Base-by-base conservation (phyloP, 2,888 invertebrate genomes). In the Eilema griseolum region DNA sequence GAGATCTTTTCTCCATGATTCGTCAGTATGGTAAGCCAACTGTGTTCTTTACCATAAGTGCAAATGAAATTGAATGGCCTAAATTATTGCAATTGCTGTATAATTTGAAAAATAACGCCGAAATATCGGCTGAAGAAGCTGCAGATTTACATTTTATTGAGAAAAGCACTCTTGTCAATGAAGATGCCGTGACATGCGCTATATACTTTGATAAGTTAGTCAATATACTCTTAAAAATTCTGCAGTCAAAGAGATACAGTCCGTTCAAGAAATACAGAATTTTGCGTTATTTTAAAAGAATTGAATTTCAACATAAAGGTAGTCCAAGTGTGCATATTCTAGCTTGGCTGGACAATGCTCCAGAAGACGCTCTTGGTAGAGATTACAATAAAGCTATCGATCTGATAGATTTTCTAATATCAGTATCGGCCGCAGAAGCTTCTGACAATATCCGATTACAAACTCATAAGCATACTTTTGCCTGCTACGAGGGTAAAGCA, bases 1-100 rank as follows among this genome's bases (percentile, higher is more conserved):
- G n/a, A n/a, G n/a, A n/a, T n/a, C 76, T 90, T 65, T 90, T 90
- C 70, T 87, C 90, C 12, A 91, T 90, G 86, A 92, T 91, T 31
- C 64, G 90, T 31, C 90, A 92, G 78, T 76, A 85, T 26, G 90
- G 90, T 14, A 81, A 78, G 76, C 91, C 90, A 72, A 90, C 90
- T 70, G 77, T 82, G 65, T 92, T 90, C 83, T 69, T 92, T 60
- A 92, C 89, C 20, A 60, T 92, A 16, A 90, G 88, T 73, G 89
- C 91, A 5, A 90, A 89, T 78, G 92, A 92, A 88, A 88, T 77
- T 12, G 80, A 82, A 14, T 90, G 90, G 90, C 7, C 24, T 16
- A 37, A 82, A 72, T 80, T 89, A 67, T 61, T 90, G 41, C 68
- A 86, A 81, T 67, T 86, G 64, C 82, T 90, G 71, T 78, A 87